Conservation (phyloP, 2,113 vertebrate species). For the Labeo rohita region DNA sequence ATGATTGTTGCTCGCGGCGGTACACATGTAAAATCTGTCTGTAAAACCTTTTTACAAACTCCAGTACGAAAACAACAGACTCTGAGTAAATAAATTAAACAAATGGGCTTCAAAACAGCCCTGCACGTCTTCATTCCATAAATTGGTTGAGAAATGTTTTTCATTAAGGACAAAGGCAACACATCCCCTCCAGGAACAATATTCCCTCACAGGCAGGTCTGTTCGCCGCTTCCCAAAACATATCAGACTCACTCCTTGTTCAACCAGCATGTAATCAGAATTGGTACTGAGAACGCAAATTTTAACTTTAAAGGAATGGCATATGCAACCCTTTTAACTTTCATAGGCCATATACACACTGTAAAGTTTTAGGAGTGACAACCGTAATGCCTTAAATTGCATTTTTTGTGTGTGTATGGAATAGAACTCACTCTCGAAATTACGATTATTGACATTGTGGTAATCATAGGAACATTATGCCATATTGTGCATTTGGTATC, state of each 20-base stretch:
- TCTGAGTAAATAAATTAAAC: slow-evolving; percentile 46
- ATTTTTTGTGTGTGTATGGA: too few relatives aligned
- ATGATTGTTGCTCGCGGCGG: slow-evolving; percentile 36
- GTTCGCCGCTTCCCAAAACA: background rate
- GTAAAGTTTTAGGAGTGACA: background rate
- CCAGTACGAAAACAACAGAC: slow-evolving; percentile 49
- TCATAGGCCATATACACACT: background rate
- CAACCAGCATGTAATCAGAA: background rate
- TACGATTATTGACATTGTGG: too few relatives aligned
- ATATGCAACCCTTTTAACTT: background rate
- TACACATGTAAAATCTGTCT: slow-evolving; percentile 44
- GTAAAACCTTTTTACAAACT: slow-evolving; percentile 49
- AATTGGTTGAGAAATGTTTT: slow-evolving; percentile 47
- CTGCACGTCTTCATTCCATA: slow-evolving; percentile 17
- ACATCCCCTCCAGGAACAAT: background rate
- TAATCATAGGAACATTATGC: too few relatives aligned
- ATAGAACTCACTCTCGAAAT: too few relatives aligned
- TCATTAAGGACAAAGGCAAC: slow-evolving; percentile 36
- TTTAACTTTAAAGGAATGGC: background rate
- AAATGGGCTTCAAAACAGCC: slow-evolving; percentile 17
- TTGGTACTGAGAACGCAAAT: background rate
- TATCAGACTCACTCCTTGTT: slow-evolving; percentile 4
- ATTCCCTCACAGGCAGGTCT: background rate
- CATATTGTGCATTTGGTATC: too few relatives aligned
- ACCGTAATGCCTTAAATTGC: background rate